phyloP scores from a whole-genome alignment of 1,140 invertebrate species.

The Cyclargus thomasi region DNA sequence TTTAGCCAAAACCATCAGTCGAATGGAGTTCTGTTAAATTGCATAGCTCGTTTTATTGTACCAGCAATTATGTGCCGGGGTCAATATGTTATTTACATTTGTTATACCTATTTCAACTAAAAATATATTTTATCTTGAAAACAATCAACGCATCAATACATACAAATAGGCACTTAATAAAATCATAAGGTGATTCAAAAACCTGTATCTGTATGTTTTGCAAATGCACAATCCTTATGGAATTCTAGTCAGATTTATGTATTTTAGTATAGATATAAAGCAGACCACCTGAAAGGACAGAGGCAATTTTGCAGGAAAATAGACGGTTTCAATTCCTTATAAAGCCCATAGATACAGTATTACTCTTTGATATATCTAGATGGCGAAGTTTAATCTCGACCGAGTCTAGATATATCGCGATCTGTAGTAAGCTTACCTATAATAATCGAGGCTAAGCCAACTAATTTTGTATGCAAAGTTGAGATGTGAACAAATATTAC shows the following conservation, averaged over 20 bases:
- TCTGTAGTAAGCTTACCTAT: not conserved
- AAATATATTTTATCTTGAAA: no score
- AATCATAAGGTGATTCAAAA: not conserved
- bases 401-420: no score
- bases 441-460: not conserved
- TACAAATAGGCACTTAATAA: not conserved
- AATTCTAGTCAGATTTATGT: no score
- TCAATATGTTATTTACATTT: slow-evolving; percentile 52
- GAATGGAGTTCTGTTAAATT: slow-evolving; percentile 64
- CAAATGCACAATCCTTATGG: no score
- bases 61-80: slow-evolving; percentile 42
- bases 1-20: slow-evolving; percentile 53
- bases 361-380: no score
- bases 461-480: not conserved
- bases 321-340: no score
- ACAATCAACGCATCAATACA: not conserved
- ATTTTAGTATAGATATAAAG: no score
- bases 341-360: no score
- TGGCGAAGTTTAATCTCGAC: no score
- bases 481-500: slow-evolving; percentile 10
- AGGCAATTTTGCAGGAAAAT: no score
- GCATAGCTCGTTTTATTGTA: slow-evolving; percentile 69
- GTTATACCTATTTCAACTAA: not conserved
- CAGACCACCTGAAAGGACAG: no score
- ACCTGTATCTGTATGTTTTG: no score